Conservation (phyloP, 2,113 vertebrate genomes). For the Misgurnus anguillicaudatus region DNA sequence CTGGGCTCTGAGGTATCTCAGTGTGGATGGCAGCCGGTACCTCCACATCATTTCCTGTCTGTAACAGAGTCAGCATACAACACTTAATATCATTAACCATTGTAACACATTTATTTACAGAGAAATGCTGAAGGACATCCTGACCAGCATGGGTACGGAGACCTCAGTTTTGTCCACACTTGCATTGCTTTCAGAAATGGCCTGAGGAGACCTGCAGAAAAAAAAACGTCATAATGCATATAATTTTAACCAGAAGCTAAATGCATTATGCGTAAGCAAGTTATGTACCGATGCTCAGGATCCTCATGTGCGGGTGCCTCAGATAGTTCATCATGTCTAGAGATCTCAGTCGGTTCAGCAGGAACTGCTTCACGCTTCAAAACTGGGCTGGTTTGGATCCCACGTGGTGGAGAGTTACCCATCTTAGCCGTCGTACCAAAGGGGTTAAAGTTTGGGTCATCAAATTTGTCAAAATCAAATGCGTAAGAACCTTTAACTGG, state of each 20-base stretch:
- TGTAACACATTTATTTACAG: not conserved
- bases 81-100: not conserved
- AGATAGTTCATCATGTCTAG: slow-evolving; percentile 3
- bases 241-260: too few relatives aligned
- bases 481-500: slow-evolving; percentile 68
- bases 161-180: not conserved
- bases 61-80: not conserved
- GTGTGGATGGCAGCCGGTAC: not conserved
- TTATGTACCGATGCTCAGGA: slow-evolving; percentile 8
- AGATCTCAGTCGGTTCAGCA: not conserved
- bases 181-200: not conserved
- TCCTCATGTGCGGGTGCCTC: not conserved
- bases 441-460: slow-evolving; percentile 78
- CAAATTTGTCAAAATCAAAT: slow-evolving; percentile 74
- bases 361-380: not conserved
- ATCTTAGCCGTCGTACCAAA: slow-evolving; percentile 70
- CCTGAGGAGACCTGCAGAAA: slow-evolving; percentile 4
- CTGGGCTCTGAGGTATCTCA: not conserved
- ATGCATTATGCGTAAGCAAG: too few relatives aligned
- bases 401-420: slow-evolving; percentile 61
- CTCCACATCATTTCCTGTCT: not conserved
- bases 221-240: not conserved
- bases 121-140: not conserved
- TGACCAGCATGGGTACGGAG: slow-evolving; percentile 2
- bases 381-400: slow-evolving; percentile 22